These are phyloP conservation scores for Cinclus mexicanus DNA, from an alignment of 2,113 vertebrate genomes.

Conservation along the genomic window DNA sequence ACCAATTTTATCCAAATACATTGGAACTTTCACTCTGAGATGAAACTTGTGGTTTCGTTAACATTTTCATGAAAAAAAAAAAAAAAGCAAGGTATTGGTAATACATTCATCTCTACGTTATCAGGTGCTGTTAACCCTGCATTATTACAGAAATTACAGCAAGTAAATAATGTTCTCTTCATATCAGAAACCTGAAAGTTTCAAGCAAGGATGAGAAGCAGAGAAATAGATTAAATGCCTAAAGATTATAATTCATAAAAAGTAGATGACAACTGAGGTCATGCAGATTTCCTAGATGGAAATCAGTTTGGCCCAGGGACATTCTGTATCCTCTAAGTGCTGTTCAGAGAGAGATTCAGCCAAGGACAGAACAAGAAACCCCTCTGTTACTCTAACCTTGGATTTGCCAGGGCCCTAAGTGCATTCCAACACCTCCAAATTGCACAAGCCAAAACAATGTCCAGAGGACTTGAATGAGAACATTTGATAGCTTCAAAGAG, in stretches of 20 bases:
- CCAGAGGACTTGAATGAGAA: neutral
- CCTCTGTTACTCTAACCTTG: neutral
- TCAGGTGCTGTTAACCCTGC: neutral
- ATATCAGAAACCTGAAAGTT: neutral
- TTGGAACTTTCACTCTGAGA: neutral
- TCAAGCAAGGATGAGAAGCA: neutral
- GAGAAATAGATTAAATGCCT: neutral
- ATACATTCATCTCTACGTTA: neutral
- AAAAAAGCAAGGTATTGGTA: neutral
- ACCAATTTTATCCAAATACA: neutral
- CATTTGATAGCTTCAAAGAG: neutral
- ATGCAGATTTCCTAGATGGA: neutral
- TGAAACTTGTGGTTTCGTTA: neutral
- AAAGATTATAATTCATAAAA: neutral
- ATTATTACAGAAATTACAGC: neutral
- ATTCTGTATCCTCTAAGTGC: neutral
- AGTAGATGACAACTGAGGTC: neutral
- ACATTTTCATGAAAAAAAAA: neutral
- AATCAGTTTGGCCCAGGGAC: neutral
- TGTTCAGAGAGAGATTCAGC: neutral
- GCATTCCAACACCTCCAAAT: neutral
- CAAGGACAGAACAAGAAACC: neutral
- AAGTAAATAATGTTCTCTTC: neutral
- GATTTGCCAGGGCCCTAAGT: neutral
- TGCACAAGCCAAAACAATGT: neutral